phyloP scores from a whole-genome alignment of 1,140 invertebrate species.

The Drosophila prosaltans region DNA sequence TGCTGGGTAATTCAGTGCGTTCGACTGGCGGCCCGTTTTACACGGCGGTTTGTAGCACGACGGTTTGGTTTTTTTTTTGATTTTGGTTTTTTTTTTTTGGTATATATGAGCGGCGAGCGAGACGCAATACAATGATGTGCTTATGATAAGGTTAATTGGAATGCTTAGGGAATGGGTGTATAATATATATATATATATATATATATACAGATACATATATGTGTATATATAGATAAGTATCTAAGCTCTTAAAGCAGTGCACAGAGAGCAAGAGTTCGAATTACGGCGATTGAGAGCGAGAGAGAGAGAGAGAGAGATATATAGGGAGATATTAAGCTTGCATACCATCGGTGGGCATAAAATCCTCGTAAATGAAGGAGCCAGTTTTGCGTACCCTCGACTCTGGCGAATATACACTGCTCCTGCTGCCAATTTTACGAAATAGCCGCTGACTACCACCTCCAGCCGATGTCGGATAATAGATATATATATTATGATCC shows the following conservation, averaged over 20 bases:
- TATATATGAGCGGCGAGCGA: conserved; percentile 51
- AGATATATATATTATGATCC: conserved; percentile 99
- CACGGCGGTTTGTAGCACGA: conserved; percentile 28
- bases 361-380: conserved; percentile 99
- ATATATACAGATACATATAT: conserved; percentile 3
- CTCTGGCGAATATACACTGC: conserved; percentile 98
- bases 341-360: conserved; percentile 99
- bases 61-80: conserved; percentile 10
- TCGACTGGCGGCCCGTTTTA: conserved; percentile 72
- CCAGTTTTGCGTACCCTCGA: conserved; percentile 98
- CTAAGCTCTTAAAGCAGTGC: conserved; percentile 2
- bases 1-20: conserved; percentile 81
- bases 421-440: conserved; percentile 99
- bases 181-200: not conserved
- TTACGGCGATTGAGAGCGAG: not conserved
- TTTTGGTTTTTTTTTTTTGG: conserved; percentile 7
- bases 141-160: conserved; percentile 12
- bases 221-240: not conserved
- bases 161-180: not conserved
- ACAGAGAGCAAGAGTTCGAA: not conserved
- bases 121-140: conserved; percentile 57
- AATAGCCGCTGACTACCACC: conserved; percentile 98
- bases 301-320: not conserved
- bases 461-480: conserved; percentile 99
- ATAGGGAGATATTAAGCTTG: conserved; percentile 42